Base-by-base conservation (phyloP, 2,888 invertebrate genomes). In the Notodonta ziczac region DNA sequence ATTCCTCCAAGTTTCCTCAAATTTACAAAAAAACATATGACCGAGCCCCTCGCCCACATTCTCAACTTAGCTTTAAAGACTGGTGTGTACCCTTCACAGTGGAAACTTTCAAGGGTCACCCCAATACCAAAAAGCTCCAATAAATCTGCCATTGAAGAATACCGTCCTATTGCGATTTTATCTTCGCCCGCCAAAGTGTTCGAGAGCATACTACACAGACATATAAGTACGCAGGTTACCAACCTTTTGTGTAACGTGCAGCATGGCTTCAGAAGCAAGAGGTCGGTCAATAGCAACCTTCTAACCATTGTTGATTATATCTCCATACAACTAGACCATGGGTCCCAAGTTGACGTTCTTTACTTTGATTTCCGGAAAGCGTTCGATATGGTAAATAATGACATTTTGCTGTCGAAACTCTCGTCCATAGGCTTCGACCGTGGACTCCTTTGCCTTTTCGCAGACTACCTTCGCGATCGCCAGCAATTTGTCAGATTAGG, bases 301-400 rank as follows among this genome's bases (percentile, higher is more conserved):
- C 12, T 44, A 5, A 44, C 13, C 12, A 9, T 12, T 13, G 13
- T 13, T 13, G 44, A 44, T 12, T 44, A 13, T 12, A 44, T 44
- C 12, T 44, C 44, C 13, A 44, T 3, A 5, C 10, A 13, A 2
- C 44, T 44, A 13, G 44, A 44, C 13, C 12, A 10, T 5, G 13
- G 44, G 13, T 5, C 9, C 12, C 44, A 44, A 44, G 44, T 44
- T 13, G 44, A 44, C 24, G 24, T 24, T 24, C 24, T 24, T 24
- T 24, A 24, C 24, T 24, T 24, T 24, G 24, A 24, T 24, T 44
- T 44, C 13, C 44, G 44, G 9, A 44, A 44, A 12, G 44, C 44
- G 13, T 44, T 58, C 16, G 58, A 58, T 14, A 58, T 12, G n/a
- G 58, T 58, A 4, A 50, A 58, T 40, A 58, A 58, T 44, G 54